Conservation (phyloP, 2,113 vertebrate species). For the Austrofundulus limnaeus region DNA sequence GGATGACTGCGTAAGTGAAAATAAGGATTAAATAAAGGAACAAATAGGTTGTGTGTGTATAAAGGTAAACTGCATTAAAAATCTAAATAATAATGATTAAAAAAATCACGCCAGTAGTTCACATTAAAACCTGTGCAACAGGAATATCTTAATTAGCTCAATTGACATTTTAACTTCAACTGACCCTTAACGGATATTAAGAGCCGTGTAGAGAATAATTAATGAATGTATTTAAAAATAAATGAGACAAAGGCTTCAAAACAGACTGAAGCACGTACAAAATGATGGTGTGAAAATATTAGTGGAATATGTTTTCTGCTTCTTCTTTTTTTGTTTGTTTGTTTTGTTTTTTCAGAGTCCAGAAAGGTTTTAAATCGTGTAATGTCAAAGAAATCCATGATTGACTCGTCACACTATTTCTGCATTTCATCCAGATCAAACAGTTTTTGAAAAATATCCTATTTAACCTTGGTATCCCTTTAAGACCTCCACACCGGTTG, state of each 20-base stretch:
- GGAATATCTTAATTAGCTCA: conserved; percentile 3
- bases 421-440: too few species aligned
- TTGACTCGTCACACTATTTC: too few species aligned
- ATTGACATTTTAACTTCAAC: conserved; percentile 13
- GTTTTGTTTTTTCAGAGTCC: too few species aligned
- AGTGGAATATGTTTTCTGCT: too few species aligned
- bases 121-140: not conserved
- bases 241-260: not conserved
- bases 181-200: conserved; percentile 5
- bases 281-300: too few species aligned
- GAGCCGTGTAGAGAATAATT: conserved; percentile 2
- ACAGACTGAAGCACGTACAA: not conserved
- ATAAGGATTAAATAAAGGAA: not conserved
- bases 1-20: not conserved
- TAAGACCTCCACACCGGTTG: too few species aligned
- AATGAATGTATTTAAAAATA: conserved; percentile 5
- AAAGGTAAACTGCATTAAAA: not conserved
- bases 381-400: too few species aligned
- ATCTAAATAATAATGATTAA: not conserved
- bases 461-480: too few species aligned
- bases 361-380: too few species aligned
- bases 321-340: too few species aligned
- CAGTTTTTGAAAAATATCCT: too few species aligned
- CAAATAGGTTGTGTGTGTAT: not conserved
- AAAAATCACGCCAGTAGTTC: too few species aligned